Conservation (phyloP, 2,888 invertebrate species). For the Conistra vaccinii region DNA sequence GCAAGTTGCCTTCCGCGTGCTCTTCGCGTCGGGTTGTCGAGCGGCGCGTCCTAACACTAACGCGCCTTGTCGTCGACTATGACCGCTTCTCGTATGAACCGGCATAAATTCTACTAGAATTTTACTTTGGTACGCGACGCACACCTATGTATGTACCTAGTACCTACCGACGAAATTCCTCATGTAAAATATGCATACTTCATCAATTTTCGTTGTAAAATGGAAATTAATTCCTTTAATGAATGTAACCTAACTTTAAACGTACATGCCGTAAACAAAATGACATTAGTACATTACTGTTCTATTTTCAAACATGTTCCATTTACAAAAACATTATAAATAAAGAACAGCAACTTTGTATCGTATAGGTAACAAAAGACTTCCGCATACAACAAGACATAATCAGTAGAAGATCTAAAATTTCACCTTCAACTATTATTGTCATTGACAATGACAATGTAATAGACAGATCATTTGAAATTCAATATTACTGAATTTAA, state of each 20-base stretch:
- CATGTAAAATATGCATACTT: constrained; percentile 58
- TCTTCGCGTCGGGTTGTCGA: constrained; percentile 69
- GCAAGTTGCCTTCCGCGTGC: constrained; percentile 77
- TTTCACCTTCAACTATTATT: constrained; percentile 42
- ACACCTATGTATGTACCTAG: constrained; percentile 63
- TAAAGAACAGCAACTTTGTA: constrained; percentile 8
- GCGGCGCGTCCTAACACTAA: constrained; percentile 79
- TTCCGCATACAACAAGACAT: constrained; percentile 10
- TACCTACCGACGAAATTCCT: constrained; percentile 59
- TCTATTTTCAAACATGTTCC: constrained; percentile 2
- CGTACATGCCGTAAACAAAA: background rate
- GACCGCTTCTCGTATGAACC: constrained; percentile 70
- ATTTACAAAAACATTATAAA: background rate
- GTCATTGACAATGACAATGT: constrained; percentile 59
- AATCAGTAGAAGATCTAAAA: constrained; percentile 36
- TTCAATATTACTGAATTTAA: constrained; percentile 51
- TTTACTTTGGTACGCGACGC: constrained; percentile 72
- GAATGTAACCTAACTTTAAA: background rate
- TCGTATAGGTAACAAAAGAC: constrained; percentile 29
- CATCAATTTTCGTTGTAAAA: constrained; percentile 29
- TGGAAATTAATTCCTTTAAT: constrained; percentile 27
- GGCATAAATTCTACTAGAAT: constrained; percentile 75
- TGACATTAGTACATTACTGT: background rate
- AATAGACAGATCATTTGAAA: constrained; percentile 52
- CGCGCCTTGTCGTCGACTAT: constrained; percentile 84